A percentile compares a stretch with the other conserved stretches of the same genome.
Evolutionary conservation across 1,140 invertebrate species (phyloP).

Genomic region (Streblospio benedicti): DNA sequence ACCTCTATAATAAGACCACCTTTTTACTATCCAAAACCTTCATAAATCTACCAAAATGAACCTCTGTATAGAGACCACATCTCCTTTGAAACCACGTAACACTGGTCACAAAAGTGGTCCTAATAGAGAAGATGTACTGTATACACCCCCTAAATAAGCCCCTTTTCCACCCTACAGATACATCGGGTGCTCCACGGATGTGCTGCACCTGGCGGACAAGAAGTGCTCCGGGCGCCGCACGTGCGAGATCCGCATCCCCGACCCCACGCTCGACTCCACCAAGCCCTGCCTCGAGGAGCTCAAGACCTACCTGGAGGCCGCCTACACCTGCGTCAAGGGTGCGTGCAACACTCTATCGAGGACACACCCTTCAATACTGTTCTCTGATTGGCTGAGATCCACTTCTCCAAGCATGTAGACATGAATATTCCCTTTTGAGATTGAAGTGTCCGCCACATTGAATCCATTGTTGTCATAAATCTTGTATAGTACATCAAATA

Average conservation of each 20-base stretch:
- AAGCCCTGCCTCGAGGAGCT: conserved; percentile 15
- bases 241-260: conserved; percentile 12
- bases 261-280: conserved; percentile 9
- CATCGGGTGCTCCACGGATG: conserved; percentile 11
- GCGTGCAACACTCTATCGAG: not conserved
- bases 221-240: conserved; percentile 3
- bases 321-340: conserved; percentile 8
- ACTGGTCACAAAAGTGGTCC: too few species aligned
- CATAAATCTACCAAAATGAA: too few species aligned
- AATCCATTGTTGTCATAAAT: not conserved
- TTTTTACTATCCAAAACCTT: too few species aligned
- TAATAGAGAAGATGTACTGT: too few species aligned
- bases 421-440: not conserved
- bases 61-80: too few species aligned
- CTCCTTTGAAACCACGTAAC: too few species aligned
- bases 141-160: too few species aligned
- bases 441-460: not conserved
- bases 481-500: not conserved
- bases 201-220: not conserved
- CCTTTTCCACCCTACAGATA: too few species aligned
- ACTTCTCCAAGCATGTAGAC: not conserved
- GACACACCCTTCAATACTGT: not conserved
- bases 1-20: too few species aligned
- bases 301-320: conserved; percentile 15
- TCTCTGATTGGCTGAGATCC: not conserved